Conservation (phyloP, 1,140 invertebrate genomes). For the Acyrthosiphon pisum region DNA sequence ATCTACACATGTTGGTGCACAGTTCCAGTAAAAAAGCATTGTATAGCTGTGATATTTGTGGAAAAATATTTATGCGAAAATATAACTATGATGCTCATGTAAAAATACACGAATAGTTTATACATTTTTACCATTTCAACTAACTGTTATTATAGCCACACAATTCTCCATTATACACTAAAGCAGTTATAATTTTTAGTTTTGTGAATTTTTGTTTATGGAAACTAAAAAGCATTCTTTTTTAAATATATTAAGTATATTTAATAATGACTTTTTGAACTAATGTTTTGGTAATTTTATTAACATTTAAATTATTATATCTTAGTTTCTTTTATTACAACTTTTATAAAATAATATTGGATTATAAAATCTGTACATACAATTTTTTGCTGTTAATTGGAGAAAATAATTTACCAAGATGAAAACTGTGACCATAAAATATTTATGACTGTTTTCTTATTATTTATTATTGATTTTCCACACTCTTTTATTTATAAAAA, state of each 20-base stretch:
- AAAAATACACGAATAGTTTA: slow-evolving; percentile 57
- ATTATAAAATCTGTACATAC: not conserved
- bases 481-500: not conserved
- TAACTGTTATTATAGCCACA: not conserved
- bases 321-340: not conserved
- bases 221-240: not conserved
- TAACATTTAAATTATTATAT: not conserved
- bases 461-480: not conserved
- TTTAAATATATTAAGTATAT: not conserved
- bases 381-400: not conserved
- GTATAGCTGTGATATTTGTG: slow-evolving; percentile 59
- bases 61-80: slow-evolving; percentile 59
- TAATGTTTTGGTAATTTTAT: not conserved
- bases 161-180: not conserved
- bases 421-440: not conserved
- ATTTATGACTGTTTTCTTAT: not conserved
- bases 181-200: not conserved
- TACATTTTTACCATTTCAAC: not conserved
- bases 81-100: slow-evolving; percentile 59
- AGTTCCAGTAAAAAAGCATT: slow-evolving; percentile 58
- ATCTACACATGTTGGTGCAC: slow-evolving; percentile 58
- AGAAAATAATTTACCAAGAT: not conserved
- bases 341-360: not conserved
- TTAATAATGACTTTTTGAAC: not conserved
- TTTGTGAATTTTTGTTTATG: slow-evolving; percentile 23